Base-by-base conservation (phyloP, 1,140 invertebrate genomes). In the Drosophila jambulina region DNA sequence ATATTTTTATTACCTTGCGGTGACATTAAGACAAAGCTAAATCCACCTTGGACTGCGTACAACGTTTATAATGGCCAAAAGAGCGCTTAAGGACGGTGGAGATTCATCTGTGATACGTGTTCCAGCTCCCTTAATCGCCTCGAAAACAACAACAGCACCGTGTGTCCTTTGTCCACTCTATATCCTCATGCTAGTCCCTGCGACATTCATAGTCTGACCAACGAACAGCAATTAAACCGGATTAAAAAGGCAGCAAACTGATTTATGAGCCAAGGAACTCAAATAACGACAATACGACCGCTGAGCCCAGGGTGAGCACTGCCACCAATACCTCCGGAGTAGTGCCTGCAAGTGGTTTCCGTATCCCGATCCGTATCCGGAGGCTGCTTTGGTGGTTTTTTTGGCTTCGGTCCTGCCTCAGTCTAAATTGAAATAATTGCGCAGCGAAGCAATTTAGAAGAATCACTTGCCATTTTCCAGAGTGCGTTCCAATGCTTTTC, bases 361-460 rank as follows among this genome's bases (percentile, higher is more conserved):
- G 48, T 19, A 62, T 62, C 32, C 65, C 27, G 12, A 23, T 60
- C 15, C 38, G 27, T 19, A 67, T 54, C 38, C 60, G 19, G 15
- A 51, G 59, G 56, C 17, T 43, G 51, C 67, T 56, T 51, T 51
- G 29, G 63, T 78, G 46, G 72, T 38, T 59, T 51, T 23, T 69
- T 48, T 25, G 49, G 42, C 49, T 60, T 21, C 25, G 64, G 34
- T 38, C 65, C 69, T 23, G 67, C 67, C 68, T 79, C 85, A 91
- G 64, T 85, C 81, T 62, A 85, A 90, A 90, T 85, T 90, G 85
- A 90, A 90, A 90, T 90, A 90, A 91, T 91, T 91, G 90, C 84
- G 82, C 90, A 91, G 58, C 91, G 84, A 91, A 91, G 90, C 90
- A 91, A 91, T 91, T 91, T 91, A 91, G 88, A 91, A 91, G 90